Percentiles rank a stretch among this genome's conserved stretches.
These are phyloP conservation scores for Callipepla squamata DNA, from an alignment of 2,113 vertebrate species.

Conservation along the genomic window DNA sequence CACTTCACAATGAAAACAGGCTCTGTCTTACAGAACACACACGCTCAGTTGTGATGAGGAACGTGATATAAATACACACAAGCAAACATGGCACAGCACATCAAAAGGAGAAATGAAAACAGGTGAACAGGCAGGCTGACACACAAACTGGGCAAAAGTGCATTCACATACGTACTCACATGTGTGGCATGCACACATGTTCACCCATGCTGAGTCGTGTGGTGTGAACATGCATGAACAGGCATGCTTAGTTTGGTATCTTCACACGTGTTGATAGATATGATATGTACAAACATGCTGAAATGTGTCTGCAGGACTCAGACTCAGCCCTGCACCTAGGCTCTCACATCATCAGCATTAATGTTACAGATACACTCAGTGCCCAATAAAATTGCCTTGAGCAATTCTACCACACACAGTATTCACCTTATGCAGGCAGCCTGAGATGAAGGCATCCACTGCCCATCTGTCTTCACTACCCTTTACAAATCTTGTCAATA, in stretches of 20 bases:
- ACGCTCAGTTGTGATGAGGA: background rate
- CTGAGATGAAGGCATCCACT: background rate
- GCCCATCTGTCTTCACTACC: background rate
- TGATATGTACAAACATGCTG: background rate
- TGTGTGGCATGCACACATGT: too few relatives aligned
- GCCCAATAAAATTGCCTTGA: background rate
- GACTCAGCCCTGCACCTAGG: background rate
- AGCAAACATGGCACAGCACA: background rate
- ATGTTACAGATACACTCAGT: background rate
- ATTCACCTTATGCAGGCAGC: background rate
- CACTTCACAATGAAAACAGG: background rate
- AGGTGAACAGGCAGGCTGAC: background rate
- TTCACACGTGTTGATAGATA: background rate
- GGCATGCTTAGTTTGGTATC: too few relatives aligned
- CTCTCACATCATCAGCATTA: background rate
- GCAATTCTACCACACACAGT: background rate
- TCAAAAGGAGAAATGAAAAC: background rate
- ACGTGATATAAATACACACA: background rate
- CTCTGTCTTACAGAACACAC: background rate
- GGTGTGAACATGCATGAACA: too few relatives aligned
- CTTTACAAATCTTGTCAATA: conserved; percentile 11
- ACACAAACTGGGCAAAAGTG: too few relatives aligned
- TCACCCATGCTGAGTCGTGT: too few relatives aligned
- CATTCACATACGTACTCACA: background rate
- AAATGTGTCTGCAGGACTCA: background rate